These are phyloP conservation scores for Kryptopterus vitreolus DNA, from an alignment of 2,797 vertebrate genomes.

Conservation along the genomic window DNA sequence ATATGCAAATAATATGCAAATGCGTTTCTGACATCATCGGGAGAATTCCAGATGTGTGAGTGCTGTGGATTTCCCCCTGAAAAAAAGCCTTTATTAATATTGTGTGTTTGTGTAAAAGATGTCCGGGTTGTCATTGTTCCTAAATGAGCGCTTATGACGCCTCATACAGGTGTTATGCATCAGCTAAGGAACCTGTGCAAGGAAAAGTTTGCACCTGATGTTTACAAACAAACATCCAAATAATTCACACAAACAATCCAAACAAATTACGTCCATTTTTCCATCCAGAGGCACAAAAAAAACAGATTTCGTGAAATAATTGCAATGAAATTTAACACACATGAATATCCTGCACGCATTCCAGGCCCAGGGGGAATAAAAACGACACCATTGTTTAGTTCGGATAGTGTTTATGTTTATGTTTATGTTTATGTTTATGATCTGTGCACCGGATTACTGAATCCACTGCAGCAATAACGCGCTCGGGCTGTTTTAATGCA, in stretches of 20 bases:
- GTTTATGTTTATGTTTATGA: too few relatives aligned
- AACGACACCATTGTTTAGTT: too few relatives aligned
- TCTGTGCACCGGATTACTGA: background rate
- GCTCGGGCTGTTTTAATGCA: conserved; percentile 1
- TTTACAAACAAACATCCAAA: background rate
- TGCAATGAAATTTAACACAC: too few relatives aligned
- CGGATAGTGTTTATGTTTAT: too few relatives aligned
- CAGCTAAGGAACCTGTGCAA: background rate
- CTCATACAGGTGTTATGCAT: background rate
- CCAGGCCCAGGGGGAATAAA: too few relatives aligned
- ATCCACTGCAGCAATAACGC: background rate
- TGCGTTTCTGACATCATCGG: background rate
- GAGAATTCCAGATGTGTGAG: background rate
- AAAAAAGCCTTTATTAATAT: background rate
- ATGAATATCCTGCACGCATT: too few relatives aligned
- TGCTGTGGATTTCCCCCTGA: background rate
- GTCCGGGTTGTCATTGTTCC: background rate
- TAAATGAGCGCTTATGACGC: background rate
- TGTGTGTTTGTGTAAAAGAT: background rate
- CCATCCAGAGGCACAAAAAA: background rate
- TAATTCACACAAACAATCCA: background rate
- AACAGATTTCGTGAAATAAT: background rate
- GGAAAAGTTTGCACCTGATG: background rate
- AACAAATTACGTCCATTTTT: background rate
- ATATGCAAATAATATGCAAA: background rate